Evolutionary conservation across 2,113 vertebrate species (phyloP), one percentile per base, ranked within the genome.

Genomic region (Micronycteris hirsuta): DNA sequence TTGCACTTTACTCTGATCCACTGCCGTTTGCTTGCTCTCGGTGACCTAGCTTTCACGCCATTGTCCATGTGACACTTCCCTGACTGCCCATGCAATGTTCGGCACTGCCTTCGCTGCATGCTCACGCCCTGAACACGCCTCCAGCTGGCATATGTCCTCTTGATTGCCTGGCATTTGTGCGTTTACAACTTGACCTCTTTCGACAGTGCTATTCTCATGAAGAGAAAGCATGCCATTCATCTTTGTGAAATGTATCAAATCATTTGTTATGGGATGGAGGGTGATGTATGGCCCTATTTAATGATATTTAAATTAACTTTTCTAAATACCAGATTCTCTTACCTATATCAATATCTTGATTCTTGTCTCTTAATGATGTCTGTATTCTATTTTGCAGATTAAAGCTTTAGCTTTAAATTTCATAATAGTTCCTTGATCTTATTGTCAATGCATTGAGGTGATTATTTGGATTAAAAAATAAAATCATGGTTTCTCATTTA

Each of bases 361-460:
- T 56, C 17, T 85, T 38, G 26, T 52, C 85, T 58, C 47, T 61
- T 86, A 81, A 67, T 77, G 63, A 8, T 24, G 36, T 47, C 65
- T 87, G 20, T 63, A 70, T 78, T 93, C 17, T 81, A 89, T 47
- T 78, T 89, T 94, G 11, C 16, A 71, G n/a, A 67, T 80, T 71
- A 86, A 80, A 63, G 33, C 7, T 63, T 91, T 86, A 38, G 54
- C 91, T 86, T 93, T 91, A 49, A 94, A 56, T 22, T 65, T 94
- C 36, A 89, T 63, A 58, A 52, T 89, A 89, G 36, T 83, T 61
- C 22, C 31, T 77, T 19, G 1, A 61, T 77, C 47, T 38, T 86
- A 68, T 16, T 20, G 49, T 82, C 26, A 71, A 0, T 3, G 15
- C 24, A 68, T 4, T 24, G 36, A 45, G 58, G 45, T 45, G 20